Conservation (phyloP, 2,888 invertebrate species). For the Athetis lepigone region DNA sequence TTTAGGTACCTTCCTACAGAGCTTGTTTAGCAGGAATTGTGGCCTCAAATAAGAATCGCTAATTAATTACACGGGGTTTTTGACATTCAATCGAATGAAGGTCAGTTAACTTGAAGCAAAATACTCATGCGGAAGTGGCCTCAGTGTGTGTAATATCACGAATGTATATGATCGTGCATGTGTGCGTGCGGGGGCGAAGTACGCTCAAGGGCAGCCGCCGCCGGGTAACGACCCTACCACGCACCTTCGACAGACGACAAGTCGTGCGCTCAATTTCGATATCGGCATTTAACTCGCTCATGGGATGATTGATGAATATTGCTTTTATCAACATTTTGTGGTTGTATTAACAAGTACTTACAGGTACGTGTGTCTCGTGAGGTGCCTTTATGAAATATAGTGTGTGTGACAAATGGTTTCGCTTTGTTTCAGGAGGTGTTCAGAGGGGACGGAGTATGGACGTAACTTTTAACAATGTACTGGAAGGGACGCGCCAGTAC, state of each 20-base stretch:
- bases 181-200: conserved; percentile 80
- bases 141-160: conserved; percentile 63
- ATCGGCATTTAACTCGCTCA: conserved; percentile 50
- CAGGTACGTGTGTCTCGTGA: conserved; percentile 20
- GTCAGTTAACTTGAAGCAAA: conserved; percentile 76
- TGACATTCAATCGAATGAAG: conserved; percentile 71
- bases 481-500: conserved; percentile 96
- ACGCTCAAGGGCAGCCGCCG: conserved; percentile 85
- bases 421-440: conserved; percentile 76
- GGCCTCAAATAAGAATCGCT: conserved; percentile 56
- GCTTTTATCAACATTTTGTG: conserved; percentile 31
- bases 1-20: conserved; percentile 9
- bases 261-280: conserved; percentile 64
- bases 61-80: conserved; percentile 62
- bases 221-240: conserved; percentile 83
- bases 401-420: conserved; percentile 16
- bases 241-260: conserved; percentile 70
- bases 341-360: conserved; percentile 25
- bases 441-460: conserved; percentile 91
- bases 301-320: conserved; percentile 57
- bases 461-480: conserved; percentile 94
- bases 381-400: not conserved
- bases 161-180: conserved; percentile 45
- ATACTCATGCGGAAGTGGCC: conserved; percentile 72
- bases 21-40: conserved; percentile 38